Base-by-base conservation (phyloP, 1,140 invertebrate genomes). In the Zelostemma sp. region DNA sequence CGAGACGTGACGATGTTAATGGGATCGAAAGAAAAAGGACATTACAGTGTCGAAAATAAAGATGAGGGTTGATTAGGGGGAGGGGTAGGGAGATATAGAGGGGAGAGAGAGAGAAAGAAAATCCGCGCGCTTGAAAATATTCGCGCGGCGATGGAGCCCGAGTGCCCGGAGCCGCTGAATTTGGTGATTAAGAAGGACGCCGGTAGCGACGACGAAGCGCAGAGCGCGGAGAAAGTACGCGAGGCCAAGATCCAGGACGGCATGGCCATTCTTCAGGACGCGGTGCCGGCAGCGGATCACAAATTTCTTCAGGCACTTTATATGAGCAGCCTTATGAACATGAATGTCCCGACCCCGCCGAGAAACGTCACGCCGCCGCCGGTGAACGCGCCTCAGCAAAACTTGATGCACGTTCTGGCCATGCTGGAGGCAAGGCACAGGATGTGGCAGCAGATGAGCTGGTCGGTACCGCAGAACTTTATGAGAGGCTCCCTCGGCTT, bases 251-350 rank as follows among this genome's bases (percentile, higher is more conserved):
- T 74, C 9, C 48, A 71, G 35, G 76, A 81, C 15, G 80, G 81
- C 50, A 85, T 85, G 80, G 78, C 82, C 19, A 79, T 86, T 35
- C 58, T 85, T 21, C 83, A 88, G 35, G 79, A 84, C 47, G 71
- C 79, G 9, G 70, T 79, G 21, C 84, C 84, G 14, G 69, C 74
- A 8, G 74, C 80, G 28, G 88, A 89, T 75, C 87, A 88, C 55
- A 89, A 89, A 69, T 86, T 90, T 54, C 74, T 90, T 12, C 87
- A 87, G 2, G 87, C 88, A 1, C 83, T 89, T 73, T 90, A 90
- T 75, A 87, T 90, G 87, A 89, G 88, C 68, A 88, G 88, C 46
- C 69, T 89, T 15, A 81, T 87, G 78, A 80, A 85, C 58, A 80
- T 85, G 78, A 83, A 80, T 11, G 81, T 77, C 70, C 65, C 82